Conservation (phyloP, 1,140 invertebrate genomes). For the Archegozetes longisetosus region DNA sequence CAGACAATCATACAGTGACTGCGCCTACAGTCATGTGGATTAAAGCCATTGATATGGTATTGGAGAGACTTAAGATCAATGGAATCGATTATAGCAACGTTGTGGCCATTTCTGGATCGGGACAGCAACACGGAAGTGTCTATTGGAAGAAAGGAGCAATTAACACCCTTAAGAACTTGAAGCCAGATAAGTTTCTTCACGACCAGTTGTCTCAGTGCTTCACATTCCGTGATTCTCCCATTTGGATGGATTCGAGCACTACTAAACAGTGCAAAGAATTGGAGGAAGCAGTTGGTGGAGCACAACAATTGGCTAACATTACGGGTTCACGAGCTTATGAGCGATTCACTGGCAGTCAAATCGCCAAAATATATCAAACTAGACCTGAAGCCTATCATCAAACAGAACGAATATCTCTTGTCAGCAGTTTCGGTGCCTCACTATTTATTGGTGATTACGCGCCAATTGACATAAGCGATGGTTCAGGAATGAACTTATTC, state of each 20-base stretch:
- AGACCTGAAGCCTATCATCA: constrained; percentile 55
- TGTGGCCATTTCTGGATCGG: constrained; percentile 66
- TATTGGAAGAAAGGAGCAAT: constrained; percentile 70
- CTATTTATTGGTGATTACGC: constrained; percentile 77
- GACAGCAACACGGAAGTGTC: constrained; percentile 88
- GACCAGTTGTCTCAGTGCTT: constrained; percentile 56
- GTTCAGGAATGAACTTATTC: constrained; percentile 90
- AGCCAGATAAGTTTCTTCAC: constrained; percentile 58
- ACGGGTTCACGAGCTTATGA: constrained; percentile 87
- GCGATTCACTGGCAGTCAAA: constrained; percentile 83
- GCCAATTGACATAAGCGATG: constrained; percentile 77
- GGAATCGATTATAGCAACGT: constrained; percentile 68
- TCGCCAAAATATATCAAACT: constrained; percentile 63
- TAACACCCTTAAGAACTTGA: constrained; percentile 43
- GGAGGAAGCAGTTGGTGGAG: constrained; percentile 60
- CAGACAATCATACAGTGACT: constrained; percentile 46
- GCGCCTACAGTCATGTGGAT: constrained; percentile 83
- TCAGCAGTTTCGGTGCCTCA: constrained; percentile 80
- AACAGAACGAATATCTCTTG: constrained; percentile 73
- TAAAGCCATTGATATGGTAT: constrained; percentile 76
- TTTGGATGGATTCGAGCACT: constrained; percentile 94
- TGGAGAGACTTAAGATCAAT: constrained; percentile 55
- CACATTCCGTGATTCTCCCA: constrained; percentile 59
- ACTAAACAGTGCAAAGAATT: constrained; percentile 55
- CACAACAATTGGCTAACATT: constrained; percentile 55